These are phyloP conservation scores for Dastarcus helophoroides DNA, from an alignment of 2,888 invertebrate species.

Conservation along the genomic window DNA sequence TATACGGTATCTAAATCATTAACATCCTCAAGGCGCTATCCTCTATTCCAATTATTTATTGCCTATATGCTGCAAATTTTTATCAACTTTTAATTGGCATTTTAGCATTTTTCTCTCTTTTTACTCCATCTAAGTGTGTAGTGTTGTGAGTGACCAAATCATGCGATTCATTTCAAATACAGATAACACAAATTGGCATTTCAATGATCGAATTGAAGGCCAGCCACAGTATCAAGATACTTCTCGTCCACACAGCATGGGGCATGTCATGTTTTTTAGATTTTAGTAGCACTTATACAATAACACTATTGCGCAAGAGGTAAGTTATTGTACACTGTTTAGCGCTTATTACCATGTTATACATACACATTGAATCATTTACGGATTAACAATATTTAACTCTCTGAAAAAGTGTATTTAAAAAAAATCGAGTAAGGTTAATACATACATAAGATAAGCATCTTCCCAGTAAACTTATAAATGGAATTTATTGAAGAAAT, in stretches of 20 bases:
- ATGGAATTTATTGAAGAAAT: too few relatives aligned
- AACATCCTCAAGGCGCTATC: too few relatives aligned
- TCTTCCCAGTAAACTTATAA: too few relatives aligned
- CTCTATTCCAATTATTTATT: neutral
- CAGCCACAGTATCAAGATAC: slow-evolving; percentile 31
- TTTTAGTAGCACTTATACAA: slow-evolving; percentile 10
- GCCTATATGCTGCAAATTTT: slow-evolving; percentile 6
- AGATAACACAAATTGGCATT: slow-evolving; percentile 19
- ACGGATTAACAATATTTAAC: too few relatives aligned
- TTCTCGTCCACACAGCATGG: slow-evolving; percentile 37
- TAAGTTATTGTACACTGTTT: too few relatives aligned
- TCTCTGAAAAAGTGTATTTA: too few relatives aligned
- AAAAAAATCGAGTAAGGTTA: too few relatives aligned
- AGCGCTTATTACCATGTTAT: too few relatives aligned
- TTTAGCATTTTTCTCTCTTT: slow-evolving; percentile 12
- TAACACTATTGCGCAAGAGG: too few relatives aligned
- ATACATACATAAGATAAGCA: too few relatives aligned
- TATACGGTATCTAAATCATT: too few relatives aligned
- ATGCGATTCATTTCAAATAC: slow-evolving; percentile 15
- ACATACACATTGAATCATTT: too few relatives aligned
- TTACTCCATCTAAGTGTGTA: slow-evolving; percentile 18
- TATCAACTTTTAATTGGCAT: slow-evolving; percentile 14
- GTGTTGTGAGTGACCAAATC: slow-evolving; percentile 23
- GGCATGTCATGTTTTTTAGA: slow-evolving; percentile 29
- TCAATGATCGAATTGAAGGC: slow-evolving; percentile 14